These are phyloP conservation scores for Gallinago media DNA, from an alignment of 2,113 vertebrate genomes.

Conservation along the genomic window DNA sequence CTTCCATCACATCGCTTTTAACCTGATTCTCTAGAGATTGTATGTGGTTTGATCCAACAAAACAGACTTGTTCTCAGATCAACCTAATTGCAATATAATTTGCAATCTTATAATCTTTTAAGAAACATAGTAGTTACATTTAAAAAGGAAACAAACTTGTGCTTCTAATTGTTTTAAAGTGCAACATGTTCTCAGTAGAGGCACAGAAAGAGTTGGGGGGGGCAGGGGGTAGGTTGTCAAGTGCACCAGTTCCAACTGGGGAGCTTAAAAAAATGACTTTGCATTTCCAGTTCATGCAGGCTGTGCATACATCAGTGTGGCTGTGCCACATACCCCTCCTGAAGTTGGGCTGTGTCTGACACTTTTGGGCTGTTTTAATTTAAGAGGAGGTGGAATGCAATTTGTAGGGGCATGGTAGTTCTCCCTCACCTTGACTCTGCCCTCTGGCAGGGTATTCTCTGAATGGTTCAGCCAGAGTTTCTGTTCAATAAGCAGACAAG, in stretches of 20 bases:
- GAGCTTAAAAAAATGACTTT: neutral
- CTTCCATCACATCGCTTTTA: neutral
- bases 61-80: neutral
- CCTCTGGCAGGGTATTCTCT: neutral
- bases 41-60: neutral
- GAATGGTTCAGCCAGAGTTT: neutral
- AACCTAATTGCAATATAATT: neutral
- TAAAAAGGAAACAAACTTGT: neutral
- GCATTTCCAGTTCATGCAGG: neutral
- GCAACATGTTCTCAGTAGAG: neutral
- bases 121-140: neutral
- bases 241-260: neutral
- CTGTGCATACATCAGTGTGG: neutral
- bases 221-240: too few species aligned
- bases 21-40: neutral
- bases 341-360: neutral
- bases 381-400: neutral
- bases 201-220: neutral
- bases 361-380: neutral
- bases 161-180: neutral
- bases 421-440: neutral
- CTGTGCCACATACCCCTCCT: rapidly evolving
- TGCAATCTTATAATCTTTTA: neutral
- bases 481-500: neutral
- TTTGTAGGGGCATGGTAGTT: neutral